Conservation (phyloP, 2,888 invertebrate species). For the Philereme transversata region DNA sequence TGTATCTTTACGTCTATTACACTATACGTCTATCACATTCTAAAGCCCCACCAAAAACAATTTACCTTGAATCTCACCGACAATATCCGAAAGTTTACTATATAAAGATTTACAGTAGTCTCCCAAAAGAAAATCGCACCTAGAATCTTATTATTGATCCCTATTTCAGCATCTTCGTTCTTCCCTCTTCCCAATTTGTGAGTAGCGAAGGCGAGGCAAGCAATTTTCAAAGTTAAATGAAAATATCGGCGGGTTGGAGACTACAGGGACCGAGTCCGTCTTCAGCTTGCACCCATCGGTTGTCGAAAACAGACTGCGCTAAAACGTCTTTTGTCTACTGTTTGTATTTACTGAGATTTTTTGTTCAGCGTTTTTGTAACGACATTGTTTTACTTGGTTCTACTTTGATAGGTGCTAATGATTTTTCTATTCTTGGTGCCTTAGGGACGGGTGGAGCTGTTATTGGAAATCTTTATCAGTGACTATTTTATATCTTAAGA, state of each 20-base stretch:
- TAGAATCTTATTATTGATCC: slow-evolving; percentile 81
- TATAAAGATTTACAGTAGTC: slow-evolving; percentile 76
- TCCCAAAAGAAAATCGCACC: slow-evolving; percentile 77
- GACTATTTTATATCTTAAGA: no score
- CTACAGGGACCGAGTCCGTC: slow-evolving; percentile 44
- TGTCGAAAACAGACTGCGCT: slow-evolving; percentile 53
- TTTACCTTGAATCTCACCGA: slow-evolving; percentile 44
- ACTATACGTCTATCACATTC: background rate
- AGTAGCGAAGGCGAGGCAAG: slow-evolving; percentile 67
- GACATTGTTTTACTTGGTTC: slow-evolving; percentile 13
- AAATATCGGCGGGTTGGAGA: slow-evolving; percentile 70
- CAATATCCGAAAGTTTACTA: slow-evolving; percentile 82
- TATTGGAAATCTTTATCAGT: no score
- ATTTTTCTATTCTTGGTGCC: no score
- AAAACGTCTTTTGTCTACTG: slow-evolving; percentile 47
- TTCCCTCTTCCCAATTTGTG: slow-evolving; percentile 65
- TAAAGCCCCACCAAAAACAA: slow-evolving; percentile 24
- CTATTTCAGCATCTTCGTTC: slow-evolving; percentile 62
- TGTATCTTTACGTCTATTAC: background rate
- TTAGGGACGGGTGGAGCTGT: no score
- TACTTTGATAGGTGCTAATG: slow-evolving; percentile 5
- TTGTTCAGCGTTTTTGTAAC: slow-evolving; percentile 23
- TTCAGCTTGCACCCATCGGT: slow-evolving; percentile 24
- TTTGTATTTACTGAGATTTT: slow-evolving; percentile 29
- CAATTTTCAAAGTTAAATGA: slow-evolving; percentile 83